A percentile compares a stretch with the other conserved stretches of the same genome.
phyloP scores from a whole-genome alignment of 37 sponge, comb jelly and placozoan species.

The Chondrilla cf. caribensis region DNA sequence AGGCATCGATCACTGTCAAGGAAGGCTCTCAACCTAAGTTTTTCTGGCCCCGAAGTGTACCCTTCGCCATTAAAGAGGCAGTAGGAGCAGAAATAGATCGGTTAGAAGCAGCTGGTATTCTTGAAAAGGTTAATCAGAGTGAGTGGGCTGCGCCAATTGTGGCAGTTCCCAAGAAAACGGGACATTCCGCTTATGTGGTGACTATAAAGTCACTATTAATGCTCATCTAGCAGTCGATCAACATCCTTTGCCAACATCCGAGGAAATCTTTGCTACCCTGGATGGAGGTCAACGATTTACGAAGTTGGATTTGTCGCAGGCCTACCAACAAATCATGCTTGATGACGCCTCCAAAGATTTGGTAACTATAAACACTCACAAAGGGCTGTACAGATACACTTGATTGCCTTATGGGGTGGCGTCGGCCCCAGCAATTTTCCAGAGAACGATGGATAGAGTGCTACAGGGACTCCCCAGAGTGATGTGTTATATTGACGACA shows the following conservation, averaged over 20 bases:
- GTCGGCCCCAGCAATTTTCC: constrained; percentile 26
- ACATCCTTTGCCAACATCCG: constrained; percentile 29
- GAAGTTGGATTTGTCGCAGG: constrained; percentile 17
- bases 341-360: constrained; percentile 27
- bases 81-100: constrained; percentile 25
- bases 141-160: constrained; percentile 44
- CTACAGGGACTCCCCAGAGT: too few relatives aligned
- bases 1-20: constrained; percentile 13
- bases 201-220: constrained; percentile 45
- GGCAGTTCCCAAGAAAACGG: constrained; percentile 2
- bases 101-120: constrained; percentile 26
- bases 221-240: neutral
- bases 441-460: too few relatives aligned
- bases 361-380: constrained; percentile 27
- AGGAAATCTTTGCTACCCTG: constrained; percentile 28
- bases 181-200: constrained; percentile 22
- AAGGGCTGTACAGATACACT: constrained; percentile 19
- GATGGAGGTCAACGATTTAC: constrained; percentile 35
- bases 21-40: neutral
- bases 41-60: neutral
- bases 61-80: constrained; percentile 11
- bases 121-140: constrained; percentile 28
- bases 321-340: constrained; percentile 24
- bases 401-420: constrained; percentile 7
- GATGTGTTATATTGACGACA: constrained; percentile 8